Base-by-base conservation (phyloP, 1,140 invertebrate species). In the Gonatopus flavifemur region DNA sequence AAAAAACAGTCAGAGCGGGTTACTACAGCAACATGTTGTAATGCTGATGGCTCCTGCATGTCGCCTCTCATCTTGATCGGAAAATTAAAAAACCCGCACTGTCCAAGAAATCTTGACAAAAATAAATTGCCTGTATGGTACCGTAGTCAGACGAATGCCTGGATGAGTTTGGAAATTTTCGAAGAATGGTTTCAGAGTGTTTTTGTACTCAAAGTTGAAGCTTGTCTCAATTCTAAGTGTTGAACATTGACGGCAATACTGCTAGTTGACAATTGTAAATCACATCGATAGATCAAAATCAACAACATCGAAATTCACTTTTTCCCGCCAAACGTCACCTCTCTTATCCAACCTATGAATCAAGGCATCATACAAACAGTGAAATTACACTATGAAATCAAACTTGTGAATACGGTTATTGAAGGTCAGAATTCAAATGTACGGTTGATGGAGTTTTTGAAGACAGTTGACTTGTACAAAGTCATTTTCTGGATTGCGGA, bases 271-370 rank as follows among this genome's bases (percentile, higher is more conserved):
- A 67, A 64, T 52, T 35, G 44, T n/a, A 39, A 36, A 3, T 15
- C 20, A 15, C 45, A 63, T 57, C 31, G 38, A 3, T 30, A 30
- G 2, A 25, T 55, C n/a, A 36, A 18, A 5, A 13, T 32, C 3
- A 57, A 58, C 68, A 9, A 80, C 76, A 20, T 57, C 66, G 15
- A 56, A n/a, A n/a, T n/a, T n/a, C n/a, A n/a, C n/a, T n/a, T n/a
- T n/a, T n/a, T n/a, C n/a, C n/a, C n/a, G n/a, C n/a, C n/a, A n/a
- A n/a, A n/a, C n/a, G n/a, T n/a, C n/a, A n/a, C n/a, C n/a, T n/a
- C n/a, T n/a, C n/a, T 73, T 37, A 46, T 81, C 9, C 78, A 81
- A 53, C 71, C 76, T 12, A 72, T 80, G 67, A 72, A 80, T 62
- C 71, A 76, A 61, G 72, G 69, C 9, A 64, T 76, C 42, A 69